Evolutionary conservation across 2,888 invertebrate species (phyloP), one percentile per base, ranked within the genome.

Genomic region (Drosophila eohydei): DNA sequence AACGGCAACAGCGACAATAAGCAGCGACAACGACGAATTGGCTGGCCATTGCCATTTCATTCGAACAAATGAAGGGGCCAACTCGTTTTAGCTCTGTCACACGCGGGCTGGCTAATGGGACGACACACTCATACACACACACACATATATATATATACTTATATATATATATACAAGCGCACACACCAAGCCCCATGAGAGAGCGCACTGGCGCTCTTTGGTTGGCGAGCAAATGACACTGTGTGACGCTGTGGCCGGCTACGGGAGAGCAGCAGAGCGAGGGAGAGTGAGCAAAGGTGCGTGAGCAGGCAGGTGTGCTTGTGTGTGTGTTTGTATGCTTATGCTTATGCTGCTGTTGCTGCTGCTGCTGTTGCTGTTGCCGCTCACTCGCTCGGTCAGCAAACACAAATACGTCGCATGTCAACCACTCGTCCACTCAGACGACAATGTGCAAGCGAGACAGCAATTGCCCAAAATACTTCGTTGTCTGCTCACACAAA

Each of bases 81-180:
- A 86, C 81, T 88, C 83, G 88, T 74, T 88, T 86, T 71, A 84
- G 81, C 91, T 91, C 91, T 91, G 91, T 91, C 91, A 86, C 91
- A 90, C 87, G 81, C 82, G 83, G 75, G 83, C 86, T 63, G 78
- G 76, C 78, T 87, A 81, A 80, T 87, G 80, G 80, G 71, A 74
- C 85, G 84, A 80, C 68, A 73, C 61, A 59, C 69, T 38, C 69
- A 51, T 21, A 43, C 59, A 70, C 71, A 78, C 64, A 73, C 34
- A 41, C 44, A 57, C 50, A 57, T 44, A 69, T 46, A 57, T 6
- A 43, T 5, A 43, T 2, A 11, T 9, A 46, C 3, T 21, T 44
- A 69, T 43, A 55, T 6, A 43, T 5, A 43, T 2, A 11, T 9
- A 46, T 1, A 46, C 28, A 71, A 36, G 41, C 52, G 54, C 32